Evolutionary conservation across 2,797 vertebrate genomes (phyloP).

Genomic region (Silurus aristotelis): DNA sequence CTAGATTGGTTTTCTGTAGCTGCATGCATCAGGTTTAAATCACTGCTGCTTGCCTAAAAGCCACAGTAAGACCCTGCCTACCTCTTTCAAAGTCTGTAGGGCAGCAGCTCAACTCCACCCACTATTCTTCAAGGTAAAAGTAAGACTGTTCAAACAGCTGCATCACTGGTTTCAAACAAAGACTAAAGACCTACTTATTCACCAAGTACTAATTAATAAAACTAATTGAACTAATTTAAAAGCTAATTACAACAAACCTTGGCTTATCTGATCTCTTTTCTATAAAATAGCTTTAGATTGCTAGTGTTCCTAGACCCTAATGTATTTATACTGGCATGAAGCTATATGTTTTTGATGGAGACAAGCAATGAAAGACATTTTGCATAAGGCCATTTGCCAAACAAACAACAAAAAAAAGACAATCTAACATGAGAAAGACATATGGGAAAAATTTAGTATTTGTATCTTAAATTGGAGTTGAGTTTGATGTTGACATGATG

Average conservation of each 20-base stretch:
- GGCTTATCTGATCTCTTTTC: background rate
- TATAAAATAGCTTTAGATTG: background rate
- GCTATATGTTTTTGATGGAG: background rate
- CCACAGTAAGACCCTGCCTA: background rate
- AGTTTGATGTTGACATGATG: background rate
- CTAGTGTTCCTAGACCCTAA: background rate
- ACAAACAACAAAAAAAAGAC: background rate
- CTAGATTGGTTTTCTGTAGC: background rate
- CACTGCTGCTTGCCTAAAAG: background rate
- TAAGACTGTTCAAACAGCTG: conserved; percentile 1
- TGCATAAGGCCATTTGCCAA: background rate
- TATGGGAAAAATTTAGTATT: background rate
- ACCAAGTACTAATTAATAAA: background rate
- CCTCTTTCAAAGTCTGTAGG: background rate
- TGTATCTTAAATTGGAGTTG: background rate
- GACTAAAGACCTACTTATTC: background rate
- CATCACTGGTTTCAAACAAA: background rate
- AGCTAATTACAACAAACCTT: background rate
- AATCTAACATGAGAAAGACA: background rate
- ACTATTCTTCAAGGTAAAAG: background rate
- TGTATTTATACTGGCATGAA: background rate
- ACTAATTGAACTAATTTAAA: background rate
- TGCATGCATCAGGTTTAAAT: background rate
- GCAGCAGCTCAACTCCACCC: background rate
- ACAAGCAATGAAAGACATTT: background rate